These are phyloP conservation scores for Ceratina japonica DNA, from an alignment of 1,140 invertebrate species.

Conservation along the genomic window DNA sequence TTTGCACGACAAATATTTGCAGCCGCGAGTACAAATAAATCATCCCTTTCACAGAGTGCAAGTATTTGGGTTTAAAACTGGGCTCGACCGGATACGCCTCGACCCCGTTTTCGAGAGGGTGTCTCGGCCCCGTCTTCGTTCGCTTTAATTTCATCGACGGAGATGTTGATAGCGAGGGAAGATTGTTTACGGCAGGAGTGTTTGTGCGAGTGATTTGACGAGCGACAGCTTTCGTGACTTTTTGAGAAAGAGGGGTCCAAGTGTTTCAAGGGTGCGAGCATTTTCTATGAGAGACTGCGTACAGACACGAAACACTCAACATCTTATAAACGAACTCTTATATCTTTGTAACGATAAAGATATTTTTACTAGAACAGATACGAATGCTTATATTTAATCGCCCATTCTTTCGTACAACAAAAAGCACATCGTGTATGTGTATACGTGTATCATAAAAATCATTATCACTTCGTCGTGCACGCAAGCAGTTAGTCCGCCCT, in stretches of 20 bases:
- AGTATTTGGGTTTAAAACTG: constrained; percentile 43
- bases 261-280: neutral
- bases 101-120: neutral
- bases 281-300: no score
- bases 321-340: no score
- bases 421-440: no score
- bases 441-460: no score
- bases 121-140: neutral
- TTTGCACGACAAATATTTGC: constrained; percentile 70
- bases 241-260: neutral
- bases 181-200: constrained; percentile 1
- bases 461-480: no score
- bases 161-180: neutral
- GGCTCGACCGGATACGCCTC: neutral
- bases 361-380: no score
- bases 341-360: no score
- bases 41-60: constrained; percentile 51
- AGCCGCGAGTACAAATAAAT: constrained; percentile 67
- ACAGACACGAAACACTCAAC: no score
- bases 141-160: constrained; percentile 11
- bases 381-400: no score
- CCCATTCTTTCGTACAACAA: no score
- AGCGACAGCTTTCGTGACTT: neutral
- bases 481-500: no score
- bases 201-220: constrained; percentile 13